phyloP scores from a whole-genome alignment of 2,113 vertebrate species.

The Mesitornis unicolor region DNA sequence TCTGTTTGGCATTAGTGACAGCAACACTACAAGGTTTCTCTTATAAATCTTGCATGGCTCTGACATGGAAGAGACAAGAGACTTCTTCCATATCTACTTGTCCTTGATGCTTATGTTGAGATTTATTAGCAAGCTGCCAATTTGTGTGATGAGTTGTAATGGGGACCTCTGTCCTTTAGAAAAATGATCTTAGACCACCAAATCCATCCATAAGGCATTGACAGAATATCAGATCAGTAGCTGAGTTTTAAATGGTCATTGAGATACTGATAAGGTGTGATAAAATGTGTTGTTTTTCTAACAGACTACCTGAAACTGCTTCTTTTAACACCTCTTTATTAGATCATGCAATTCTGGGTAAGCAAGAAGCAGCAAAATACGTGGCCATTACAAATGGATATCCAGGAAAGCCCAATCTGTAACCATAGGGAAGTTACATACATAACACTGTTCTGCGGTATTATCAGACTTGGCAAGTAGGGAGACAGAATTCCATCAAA shows the following conservation, averaged over 20 bases:
- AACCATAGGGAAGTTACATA: not conserved
- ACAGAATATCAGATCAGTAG: not conserved
- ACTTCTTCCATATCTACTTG: not conserved
- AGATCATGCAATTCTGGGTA: not conserved
- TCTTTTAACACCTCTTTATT: not conserved
- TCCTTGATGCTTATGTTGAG: not conserved
- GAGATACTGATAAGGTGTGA: slow-evolving; percentile 6
- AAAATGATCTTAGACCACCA: not conserved
- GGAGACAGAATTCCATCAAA: not conserved
- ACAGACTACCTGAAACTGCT: not conserved
- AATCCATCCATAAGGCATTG: not conserved
- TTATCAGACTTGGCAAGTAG: not conserved
- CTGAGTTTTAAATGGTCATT: not conserved
- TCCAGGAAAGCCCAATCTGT: not conserved
- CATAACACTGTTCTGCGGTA: not conserved
- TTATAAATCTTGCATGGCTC: not conserved
- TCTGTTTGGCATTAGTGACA: not conserved
- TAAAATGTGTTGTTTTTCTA: not conserved
- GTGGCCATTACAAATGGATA: not conserved
- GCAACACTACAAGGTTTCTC: not conserved
- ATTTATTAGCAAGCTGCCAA: slow-evolving; percentile 7
- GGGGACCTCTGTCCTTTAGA: not conserved
- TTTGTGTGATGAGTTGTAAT: not conserved
- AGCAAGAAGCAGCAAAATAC: not conserved
- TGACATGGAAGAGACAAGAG: not conserved